Conservation (phyloP, 2,113 vertebrate species). For the Chloropsis cyanopogon region DNA sequence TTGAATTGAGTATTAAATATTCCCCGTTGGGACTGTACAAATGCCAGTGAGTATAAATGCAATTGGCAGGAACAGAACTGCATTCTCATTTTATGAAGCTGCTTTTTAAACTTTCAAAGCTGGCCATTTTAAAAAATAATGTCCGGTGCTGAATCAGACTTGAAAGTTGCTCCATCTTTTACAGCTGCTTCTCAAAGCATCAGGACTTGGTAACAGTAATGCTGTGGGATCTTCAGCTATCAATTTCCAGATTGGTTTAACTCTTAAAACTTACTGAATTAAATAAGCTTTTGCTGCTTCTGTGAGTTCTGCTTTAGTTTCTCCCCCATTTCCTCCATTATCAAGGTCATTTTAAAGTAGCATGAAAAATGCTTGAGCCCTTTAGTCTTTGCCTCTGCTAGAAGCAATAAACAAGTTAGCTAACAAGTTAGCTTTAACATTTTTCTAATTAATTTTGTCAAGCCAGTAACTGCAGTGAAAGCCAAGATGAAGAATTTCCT, state of each 20-base stretch:
- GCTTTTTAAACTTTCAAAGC: slow-evolving; percentile 13
- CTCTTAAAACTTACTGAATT: neutral
- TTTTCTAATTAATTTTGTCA: neutral
- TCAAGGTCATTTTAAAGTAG: neutral
- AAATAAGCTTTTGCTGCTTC: neutral
- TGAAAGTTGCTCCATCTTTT: neutral
- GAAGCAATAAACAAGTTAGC: neutral
- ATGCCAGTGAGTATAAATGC: neutral
- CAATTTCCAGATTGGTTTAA: neutral
- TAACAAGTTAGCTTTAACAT: neutral
- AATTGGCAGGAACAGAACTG: neutral
- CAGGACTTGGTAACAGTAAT: neutral
- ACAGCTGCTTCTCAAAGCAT: neutral
- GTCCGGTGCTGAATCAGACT: neutral
- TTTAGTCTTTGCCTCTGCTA: neutral
- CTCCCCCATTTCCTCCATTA: neutral
- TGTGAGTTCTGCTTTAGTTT: neutral
- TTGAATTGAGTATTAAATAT: slow-evolving; percentile 5
- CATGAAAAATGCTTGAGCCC: neutral
- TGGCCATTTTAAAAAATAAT: neutral
- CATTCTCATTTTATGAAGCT: neutral
- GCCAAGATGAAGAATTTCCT: neutral
- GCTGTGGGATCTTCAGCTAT: neutral
- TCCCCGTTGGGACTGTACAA: neutral
- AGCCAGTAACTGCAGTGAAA: neutral